phyloP scores from a whole-genome alignment of 2,797 vertebrate genomes.

The Xerus rutilus region DNA sequence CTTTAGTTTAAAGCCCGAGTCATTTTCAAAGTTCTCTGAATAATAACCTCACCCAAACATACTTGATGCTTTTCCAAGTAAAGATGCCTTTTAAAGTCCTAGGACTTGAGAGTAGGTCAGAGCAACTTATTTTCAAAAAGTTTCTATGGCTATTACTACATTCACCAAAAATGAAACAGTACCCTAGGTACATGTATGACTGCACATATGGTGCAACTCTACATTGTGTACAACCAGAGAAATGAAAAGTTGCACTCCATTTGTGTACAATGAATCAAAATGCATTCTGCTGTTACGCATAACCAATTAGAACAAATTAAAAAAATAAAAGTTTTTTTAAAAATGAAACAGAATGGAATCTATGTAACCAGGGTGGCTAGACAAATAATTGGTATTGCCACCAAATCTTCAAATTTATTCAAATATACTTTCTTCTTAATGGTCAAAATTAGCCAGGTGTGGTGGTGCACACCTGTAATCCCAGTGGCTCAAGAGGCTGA shows the following conservation, averaged over 20 bases:
- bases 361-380: background rate
- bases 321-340: too few species aligned
- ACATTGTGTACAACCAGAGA: too few species aligned
- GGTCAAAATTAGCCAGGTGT: background rate
- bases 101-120: background rate
- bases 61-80: background rate
- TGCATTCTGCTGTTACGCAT: too few species aligned
- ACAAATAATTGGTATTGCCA: background rate
- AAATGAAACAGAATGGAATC: background rate
- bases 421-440: slow-evolving; percentile 55
- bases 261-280: too few species aligned
- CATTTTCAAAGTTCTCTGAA: background rate
- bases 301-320: too few species aligned
- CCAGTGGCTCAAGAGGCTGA: too few species aligned
- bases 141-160: background rate
- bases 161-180: background rate
- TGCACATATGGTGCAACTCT: too few species aligned
- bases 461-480: too few species aligned
- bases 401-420: slow-evolving; percentile 40
- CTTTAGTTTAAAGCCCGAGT: background rate
- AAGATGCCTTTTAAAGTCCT: slow-evolving; percentile 28
- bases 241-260: too few species aligned
- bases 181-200: too few species aligned
- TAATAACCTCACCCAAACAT: slow-evolving; percentile 25
- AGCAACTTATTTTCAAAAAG: slow-evolving; percentile 40